Evolutionary conservation across 2,888 invertebrate genomes (phyloP).

Genomic region (Plebejus argus): DNA sequence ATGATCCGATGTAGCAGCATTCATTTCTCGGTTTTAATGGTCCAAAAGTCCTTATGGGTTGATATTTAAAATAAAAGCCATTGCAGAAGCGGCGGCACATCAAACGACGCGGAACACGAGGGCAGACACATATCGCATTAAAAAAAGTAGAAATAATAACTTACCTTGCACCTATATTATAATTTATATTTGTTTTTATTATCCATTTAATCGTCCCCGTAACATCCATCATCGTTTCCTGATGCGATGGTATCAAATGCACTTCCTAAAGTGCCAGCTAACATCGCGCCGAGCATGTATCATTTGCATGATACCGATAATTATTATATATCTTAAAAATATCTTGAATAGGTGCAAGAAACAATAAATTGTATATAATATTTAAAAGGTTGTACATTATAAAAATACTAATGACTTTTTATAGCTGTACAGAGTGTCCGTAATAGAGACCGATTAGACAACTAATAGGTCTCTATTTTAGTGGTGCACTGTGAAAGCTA

Average conservation of each 20-base stretch:
- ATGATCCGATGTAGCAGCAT: conserved; percentile 2
- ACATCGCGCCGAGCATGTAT: conserved; percentile 5
- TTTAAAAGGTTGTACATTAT: conserved; percentile 4
- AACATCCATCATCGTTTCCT: conserved; percentile 31
- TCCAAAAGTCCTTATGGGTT: conserved; percentile 30
- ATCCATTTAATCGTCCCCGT: conserved; percentile 19
- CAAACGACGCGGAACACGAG: conserved; percentile 34
- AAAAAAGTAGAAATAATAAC: conserved; percentile 33
- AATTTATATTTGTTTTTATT: conserved; percentile 35
- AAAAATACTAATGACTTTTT: background rate
- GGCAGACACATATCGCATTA: conserved; percentile 32
- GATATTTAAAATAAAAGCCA: conserved; percentile 32
- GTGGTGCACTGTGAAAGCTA: background rate
- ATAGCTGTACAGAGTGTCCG: background rate
- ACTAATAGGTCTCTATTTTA: no score
- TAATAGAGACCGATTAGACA: background rate
- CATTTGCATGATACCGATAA: conserved; percentile 1
- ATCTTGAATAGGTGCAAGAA: background rate
- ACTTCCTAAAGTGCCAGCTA: conserved; percentile 31
- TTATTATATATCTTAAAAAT: background rate
- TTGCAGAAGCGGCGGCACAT: conserved; percentile 34
- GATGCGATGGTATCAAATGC: conserved; percentile 29
- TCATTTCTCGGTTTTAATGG: conserved; percentile 29
- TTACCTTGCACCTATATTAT: conserved; percentile 33
- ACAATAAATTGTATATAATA: conserved; percentile 5